Conservation (phyloP, 2,888 invertebrate species). For the Eupsilia transversa region DNA sequence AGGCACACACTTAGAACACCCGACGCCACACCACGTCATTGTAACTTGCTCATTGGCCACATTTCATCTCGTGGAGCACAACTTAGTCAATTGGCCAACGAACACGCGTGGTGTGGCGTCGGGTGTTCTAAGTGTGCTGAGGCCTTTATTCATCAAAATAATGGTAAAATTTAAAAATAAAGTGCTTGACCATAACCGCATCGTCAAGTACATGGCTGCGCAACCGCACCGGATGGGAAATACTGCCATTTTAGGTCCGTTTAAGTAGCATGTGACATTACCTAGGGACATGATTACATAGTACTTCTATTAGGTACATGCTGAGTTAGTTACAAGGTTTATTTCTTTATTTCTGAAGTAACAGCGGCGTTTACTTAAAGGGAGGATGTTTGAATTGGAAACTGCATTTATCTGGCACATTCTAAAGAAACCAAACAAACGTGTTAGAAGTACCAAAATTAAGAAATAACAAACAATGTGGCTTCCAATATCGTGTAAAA, state of each 20-base stretch:
- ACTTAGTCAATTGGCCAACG: too few relatives aligned
- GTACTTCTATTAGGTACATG: conserved; percentile 29
- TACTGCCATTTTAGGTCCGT: conserved; percentile 53
- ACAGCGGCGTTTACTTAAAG: not conserved
- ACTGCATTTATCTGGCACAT: not conserved
- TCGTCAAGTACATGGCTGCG: conserved; percentile 21
- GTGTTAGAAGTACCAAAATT: not conserved
- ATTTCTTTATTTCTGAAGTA: not conserved
- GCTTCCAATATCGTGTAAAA: not conserved
- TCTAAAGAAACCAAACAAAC: not conserved
- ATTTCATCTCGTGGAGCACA: too few relatives aligned
- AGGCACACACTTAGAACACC: too few relatives aligned
- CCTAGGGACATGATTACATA: conserved; percentile 13
- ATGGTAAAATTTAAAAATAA: conserved; percentile 36
- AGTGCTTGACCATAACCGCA: conserved; percentile 48
- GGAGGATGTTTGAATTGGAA: not conserved
- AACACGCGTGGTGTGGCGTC: too few relatives aligned
- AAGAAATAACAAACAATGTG: not conserved
- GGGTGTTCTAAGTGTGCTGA: too few relatives aligned
- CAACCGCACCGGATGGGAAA: conserved; percentile 61
- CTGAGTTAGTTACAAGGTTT: conserved; percentile 13
- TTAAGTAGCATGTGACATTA: conserved; percentile 42
- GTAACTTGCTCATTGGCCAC: too few relatives aligned
- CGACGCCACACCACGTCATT: too few relatives aligned
- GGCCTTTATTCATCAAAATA: conserved; percentile 35